These are phyloP conservation scores for Numida meleagris DNA, from an alignment of 2,113 vertebrate species.

Conservation along the genomic window DNA sequence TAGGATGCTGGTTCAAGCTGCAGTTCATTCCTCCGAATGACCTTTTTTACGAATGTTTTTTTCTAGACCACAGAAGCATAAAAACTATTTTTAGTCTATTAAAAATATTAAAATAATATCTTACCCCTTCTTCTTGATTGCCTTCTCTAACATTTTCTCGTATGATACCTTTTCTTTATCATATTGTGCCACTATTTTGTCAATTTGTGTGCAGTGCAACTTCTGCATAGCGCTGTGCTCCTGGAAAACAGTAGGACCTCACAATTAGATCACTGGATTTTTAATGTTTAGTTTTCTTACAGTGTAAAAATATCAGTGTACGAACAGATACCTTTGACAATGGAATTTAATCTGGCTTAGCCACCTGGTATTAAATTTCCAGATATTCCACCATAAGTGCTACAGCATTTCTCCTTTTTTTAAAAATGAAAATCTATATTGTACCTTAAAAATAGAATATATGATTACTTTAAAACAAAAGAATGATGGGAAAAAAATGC, in stretches of 20 bases:
- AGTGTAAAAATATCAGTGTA: not conserved
- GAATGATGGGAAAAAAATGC: not conserved
- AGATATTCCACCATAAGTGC: not conserved
- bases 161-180: constrained; percentile 92
- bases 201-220: constrained; percentile 92
- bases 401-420: not conserved
- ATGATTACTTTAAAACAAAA: not conserved
- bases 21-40: not conserved
- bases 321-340: not conserved
- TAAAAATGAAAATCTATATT: not conserved
- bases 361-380: not conserved
- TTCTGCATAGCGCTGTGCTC: constrained; percentile 96
- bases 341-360: not conserved
- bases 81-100: not conserved
- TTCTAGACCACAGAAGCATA: not conserved
- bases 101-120: not conserved
- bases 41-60: not conserved
- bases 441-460: not conserved
- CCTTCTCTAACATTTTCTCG: constrained; percentile 95
- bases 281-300: not conserved
- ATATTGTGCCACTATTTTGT: constrained; percentile 94
- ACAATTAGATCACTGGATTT: constrained; percentile 33
- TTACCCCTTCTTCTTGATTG: constrained; percentile 97
- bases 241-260: constrained; percentile 74
- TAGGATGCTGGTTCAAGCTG: not conserved